Percentiles rank a stretch among this genome's conserved stretches.
phyloP scores from a whole-genome alignment of 2,797 vertebrate species.

The Capromys pilorides region DNA sequence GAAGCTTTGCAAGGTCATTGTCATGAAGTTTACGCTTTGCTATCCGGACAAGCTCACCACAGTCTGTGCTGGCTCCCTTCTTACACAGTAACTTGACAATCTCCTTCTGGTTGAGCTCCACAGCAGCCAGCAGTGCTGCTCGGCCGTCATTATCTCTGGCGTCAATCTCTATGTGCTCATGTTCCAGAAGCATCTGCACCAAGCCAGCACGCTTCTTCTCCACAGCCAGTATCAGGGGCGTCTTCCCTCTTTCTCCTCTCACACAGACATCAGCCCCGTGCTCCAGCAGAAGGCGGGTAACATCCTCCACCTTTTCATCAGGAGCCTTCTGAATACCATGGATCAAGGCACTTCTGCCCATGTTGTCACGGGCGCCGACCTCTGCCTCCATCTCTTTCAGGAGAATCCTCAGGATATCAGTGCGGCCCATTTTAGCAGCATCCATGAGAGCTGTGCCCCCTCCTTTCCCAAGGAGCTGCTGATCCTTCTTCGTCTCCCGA shows the following conservation, averaged over 20 bases:
- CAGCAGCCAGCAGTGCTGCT: slow-evolving; percentile 82
- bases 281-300: slow-evolving; percentile 71
- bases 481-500: slow-evolving; percentile 70
- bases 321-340: not conserved
- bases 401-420: slow-evolving; percentile 57
- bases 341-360: slow-evolving; percentile 82
- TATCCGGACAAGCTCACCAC: slow-evolving; percentile 59
- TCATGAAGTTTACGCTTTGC: slow-evolving; percentile 58
- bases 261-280: slow-evolving; percentile 54
- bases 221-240: slow-evolving; percentile 83
- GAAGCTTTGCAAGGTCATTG: not conserved
- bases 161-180: slow-evolving; percentile 72
- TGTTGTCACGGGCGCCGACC: slow-evolving; percentile 80
- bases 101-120: rapidly evolving
- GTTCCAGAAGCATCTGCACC: slow-evolving; percentile 80
- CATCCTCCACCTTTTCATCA: rapidly evolving
- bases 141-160: slow-evolving; percentile 73
- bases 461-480: slow-evolving; percentile 77
- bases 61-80: slow-evolving; percentile 70
- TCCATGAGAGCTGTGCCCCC: slow-evolving; percentile 85
- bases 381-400: slow-evolving; percentile 82
- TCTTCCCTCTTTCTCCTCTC: slow-evolving; percentile 82
- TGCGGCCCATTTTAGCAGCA: slow-evolving; percentile 63
- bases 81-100: slow-evolving; percentile 74
- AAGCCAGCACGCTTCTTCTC: slow-evolving; percentile 71